Percentiles rank a stretch among this genome's conserved stretches.
phyloP scores from a whole-genome alignment of 2,113 vertebrate species.

The Vulpes lagopus region DNA sequence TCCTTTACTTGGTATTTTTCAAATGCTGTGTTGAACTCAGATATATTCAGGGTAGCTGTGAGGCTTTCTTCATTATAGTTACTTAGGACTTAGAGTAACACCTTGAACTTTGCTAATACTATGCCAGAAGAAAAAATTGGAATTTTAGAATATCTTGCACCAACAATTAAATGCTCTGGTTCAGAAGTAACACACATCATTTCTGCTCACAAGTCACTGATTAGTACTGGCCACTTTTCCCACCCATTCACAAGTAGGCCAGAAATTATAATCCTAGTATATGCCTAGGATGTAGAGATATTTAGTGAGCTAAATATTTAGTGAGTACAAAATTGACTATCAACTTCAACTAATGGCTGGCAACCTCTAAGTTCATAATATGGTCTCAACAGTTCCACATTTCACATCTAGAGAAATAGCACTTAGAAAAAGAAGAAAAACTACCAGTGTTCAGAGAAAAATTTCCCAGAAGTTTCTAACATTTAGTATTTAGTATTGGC shows the following conservation, averaged over 20 bases:
- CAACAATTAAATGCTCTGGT: background rate
- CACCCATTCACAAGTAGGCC: background rate
- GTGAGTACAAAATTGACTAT: background rate
- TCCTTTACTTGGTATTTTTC: background rate
- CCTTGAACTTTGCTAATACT: background rate
- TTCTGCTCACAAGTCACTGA: background rate
- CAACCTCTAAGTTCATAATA: background rate
- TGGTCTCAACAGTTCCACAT: background rate
- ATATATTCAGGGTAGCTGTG: background rate
- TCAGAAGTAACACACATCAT: background rate
- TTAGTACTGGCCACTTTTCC: background rate
- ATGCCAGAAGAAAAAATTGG: background rate
- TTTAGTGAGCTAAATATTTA: background rate
- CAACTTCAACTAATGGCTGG: background rate
- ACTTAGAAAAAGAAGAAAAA: background rate
- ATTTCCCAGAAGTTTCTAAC: background rate
- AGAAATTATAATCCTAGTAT: background rate
- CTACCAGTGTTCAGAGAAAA: background rate
- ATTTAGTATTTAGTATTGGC: background rate
- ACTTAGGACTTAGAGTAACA: background rate
- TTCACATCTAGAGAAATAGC: background rate
- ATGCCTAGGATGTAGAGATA: background rate
- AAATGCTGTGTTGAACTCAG: background rate
- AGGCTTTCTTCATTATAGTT: background rate
- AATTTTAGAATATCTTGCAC: background rate